Base-by-base conservation (phyloP, 2,888 invertebrate species). In the Callyntrura sp. region DNA sequence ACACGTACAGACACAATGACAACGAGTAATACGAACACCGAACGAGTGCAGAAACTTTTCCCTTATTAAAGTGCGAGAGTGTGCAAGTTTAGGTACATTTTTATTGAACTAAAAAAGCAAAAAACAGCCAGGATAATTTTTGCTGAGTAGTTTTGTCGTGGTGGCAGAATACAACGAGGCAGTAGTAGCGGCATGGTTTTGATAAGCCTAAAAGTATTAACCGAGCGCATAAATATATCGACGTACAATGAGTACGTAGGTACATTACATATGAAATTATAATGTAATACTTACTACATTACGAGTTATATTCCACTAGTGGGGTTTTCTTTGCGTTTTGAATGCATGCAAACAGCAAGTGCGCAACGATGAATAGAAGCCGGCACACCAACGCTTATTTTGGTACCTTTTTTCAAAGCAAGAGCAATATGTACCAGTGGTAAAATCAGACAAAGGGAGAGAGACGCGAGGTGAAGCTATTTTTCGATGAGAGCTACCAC, bases 91-190 rank as follows among this genome's bases (percentile, higher is more conserved):
- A 51, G 51, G 76, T 55, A 76, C 76, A 70, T 70, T 65, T n/a
- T 65, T 73, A n/a, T 20, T 48, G 23, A 76, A 28, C 76, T 20
- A 25, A 55, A 76, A 76, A 51, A 73, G 23, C 62, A 25, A 23
- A 51, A 76, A 76, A 65, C 82, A 57, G 84, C 51, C 84, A 73
- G 35, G 84, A 73, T 73, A 73, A 73, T 62, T 84, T 84, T 84
- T 84, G 70, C 84, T 84, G 84, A 73, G 70, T 82, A 62, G 62
- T 79, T 57, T 6, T 35, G 43, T 43, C 70, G 43, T 23, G 9
- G 76, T 73, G 0, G 48, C 48, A 70, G 55, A 8, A 17, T 73
- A n/a, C n/a, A n/a, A n/a, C n/a, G n/a, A n/a, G n/a, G n/a, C n/a
- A 14, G 65, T 65, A 25, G 48, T 68, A 23, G 48, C 20, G 20